Conservation (phyloP, 2,888 invertebrate genomes). For the Mycalesis mineus region DNA sequence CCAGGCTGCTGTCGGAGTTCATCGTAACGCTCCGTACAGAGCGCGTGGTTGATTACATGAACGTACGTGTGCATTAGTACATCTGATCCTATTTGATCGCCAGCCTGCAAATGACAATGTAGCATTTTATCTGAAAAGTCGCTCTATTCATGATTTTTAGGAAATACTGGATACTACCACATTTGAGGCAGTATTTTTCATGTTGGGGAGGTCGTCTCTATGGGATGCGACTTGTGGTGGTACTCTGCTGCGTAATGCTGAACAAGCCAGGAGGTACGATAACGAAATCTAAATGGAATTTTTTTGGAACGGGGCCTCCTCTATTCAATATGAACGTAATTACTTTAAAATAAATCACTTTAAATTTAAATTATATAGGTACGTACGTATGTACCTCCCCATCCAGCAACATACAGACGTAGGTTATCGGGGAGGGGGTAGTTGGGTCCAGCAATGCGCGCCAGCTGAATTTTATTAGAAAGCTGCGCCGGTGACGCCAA, state of each 20-base stretch:
- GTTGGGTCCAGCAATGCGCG: slow-evolving; percentile 37
- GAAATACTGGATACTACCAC: too few species aligned
- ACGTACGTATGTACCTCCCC: slow-evolving; percentile 45
- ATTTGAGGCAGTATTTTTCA: too few species aligned
- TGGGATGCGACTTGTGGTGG: too few species aligned
- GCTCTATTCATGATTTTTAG: too few species aligned
- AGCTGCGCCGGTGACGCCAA: slow-evolving; percentile 28
- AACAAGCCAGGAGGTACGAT: too few species aligned
- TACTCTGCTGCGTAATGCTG: too few species aligned
- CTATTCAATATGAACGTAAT: too few species aligned
- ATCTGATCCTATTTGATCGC: slow-evolving; percentile 10
- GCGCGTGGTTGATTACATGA: slow-evolving; percentile 39
- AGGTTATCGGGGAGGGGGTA: slow-evolving; percentile 36
- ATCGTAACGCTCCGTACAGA: slow-evolving; percentile 44
- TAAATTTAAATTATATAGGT: not conserved
- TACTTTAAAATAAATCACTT: too few species aligned
- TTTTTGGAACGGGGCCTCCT: too few species aligned
- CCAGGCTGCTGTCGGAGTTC: slow-evolving; percentile 66
- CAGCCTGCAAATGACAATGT: not conserved
- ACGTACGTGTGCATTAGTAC: slow-evolving; percentile 39
- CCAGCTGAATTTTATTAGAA: slow-evolving; percentile 30
- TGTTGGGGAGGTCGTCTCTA: too few species aligned
- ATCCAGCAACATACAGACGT: slow-evolving; percentile 40
- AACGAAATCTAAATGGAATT: too few species aligned
- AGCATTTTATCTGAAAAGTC: too few species aligned